Base-by-base conservation (phyloP, 2,888 invertebrate genomes). In the Leptopilina drosophilae region DNA sequence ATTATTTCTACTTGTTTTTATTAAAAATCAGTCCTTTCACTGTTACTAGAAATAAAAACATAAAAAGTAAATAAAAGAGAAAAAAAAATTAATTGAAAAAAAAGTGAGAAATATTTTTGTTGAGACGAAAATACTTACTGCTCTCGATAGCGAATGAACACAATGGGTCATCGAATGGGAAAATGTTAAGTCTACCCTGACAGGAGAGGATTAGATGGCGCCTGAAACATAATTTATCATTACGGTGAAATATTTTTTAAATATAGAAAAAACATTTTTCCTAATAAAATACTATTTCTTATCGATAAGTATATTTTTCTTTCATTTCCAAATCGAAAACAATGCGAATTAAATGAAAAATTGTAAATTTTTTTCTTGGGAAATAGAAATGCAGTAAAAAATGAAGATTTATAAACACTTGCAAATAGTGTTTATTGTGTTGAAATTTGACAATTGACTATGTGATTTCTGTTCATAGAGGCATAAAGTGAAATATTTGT, bases 71-170 rank as follows among this genome's bases (percentile, higher is more conserved):
- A 62, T 33, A 9, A 9, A 62, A 20, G 7, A 59, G 15, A 59
- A 3, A 62, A 20, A 62, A 20, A 62, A 15, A 62, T 42, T 42
- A n/a, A n/a, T 42, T 9, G 42, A 66, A 15, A 12, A 20, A 33
- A 33, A 33, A 5, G 33, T 33, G 5, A 11, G 9, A 15, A 62
- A 69, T 67, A 80, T 8, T 59, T 20, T 64, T 69, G n/a, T 59
- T 59, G n/a, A 26, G 12, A 73, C 26, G 64, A 76, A 62, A 66
- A 83, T 92, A 97, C 97, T 97, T 94, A 98, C 97, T 97, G 94
- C 97, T 98, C 94, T 98, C 98, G 95, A 98, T 96, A 91, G 98
- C 96, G 94, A 98, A 98, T 93, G 97, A 96, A 94, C 98, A 98
- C 93, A 96, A 95, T 88, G 98, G 98, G 94, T 98, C 97, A 93